Evolutionary conservation across 1,140 invertebrate species (phyloP).

Genomic region (Drosophila sucinea): DNA sequence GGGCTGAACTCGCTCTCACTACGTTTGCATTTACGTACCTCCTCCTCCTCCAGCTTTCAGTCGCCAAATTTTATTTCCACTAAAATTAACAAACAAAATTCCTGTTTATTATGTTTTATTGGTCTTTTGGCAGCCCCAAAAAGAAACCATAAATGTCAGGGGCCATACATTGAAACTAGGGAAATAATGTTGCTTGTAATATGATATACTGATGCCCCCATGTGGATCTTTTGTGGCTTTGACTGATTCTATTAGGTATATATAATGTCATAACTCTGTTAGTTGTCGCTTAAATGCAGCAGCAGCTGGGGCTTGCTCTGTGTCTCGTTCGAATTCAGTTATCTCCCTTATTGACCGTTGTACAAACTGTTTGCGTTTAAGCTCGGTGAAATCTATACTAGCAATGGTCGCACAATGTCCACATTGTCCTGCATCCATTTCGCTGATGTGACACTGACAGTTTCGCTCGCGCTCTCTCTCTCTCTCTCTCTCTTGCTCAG

Average conservation of each 20-base stretch:
- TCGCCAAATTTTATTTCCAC: slow-evolving; percentile 26
- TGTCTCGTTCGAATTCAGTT: slow-evolving; percentile 13
- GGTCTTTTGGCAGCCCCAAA: neutral
- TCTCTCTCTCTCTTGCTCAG: neutral
- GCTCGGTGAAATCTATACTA: slow-evolving; percentile 46
- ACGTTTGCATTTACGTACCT: too few species aligned
- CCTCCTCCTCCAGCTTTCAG: neutral
- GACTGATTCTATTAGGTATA: slow-evolving; percentile 14
- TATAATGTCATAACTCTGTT: neutral
- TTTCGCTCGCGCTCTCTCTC: slow-evolving; percentile 19
- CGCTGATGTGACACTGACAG: slow-evolving; percentile 42
- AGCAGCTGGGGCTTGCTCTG: neutral
- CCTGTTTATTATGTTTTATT: slow-evolving; percentile 47
- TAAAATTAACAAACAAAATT: slow-evolving; percentile 34
- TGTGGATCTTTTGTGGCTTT: slow-evolving; percentile 2
- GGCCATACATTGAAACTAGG: neutral
- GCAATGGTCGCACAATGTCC: slow-evolving; percentile 24
- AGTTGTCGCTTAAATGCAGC: neutral
- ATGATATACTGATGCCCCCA: slow-evolving; percentile 18
- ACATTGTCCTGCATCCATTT: slow-evolving; percentile 46
- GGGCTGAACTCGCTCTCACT: slow-evolving; percentile 3
- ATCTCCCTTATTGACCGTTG: slow-evolving; percentile 13
- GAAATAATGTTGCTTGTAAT: slow-evolving; percentile 25
- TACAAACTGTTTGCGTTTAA: slow-evolving; percentile 44
- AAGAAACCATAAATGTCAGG: slow-evolving; percentile 16